These are phyloP conservation scores for Syngnathus scovelli DNA, from an alignment of 2,113 vertebrate genomes.

Conservation along the genomic window DNA sequence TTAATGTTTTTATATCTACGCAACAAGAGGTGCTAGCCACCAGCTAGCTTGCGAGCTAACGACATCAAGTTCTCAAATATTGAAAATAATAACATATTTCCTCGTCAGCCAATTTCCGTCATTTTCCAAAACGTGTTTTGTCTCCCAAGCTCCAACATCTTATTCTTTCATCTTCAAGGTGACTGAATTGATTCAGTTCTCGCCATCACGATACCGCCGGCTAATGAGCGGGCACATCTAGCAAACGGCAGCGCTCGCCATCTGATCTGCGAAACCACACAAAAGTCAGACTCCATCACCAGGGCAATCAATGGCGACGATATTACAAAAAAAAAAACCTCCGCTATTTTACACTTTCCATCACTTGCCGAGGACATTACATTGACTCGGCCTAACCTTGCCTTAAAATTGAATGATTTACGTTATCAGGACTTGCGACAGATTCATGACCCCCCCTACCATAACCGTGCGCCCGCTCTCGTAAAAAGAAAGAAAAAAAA, in stretches of 20 bases:
- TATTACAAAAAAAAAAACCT: slow-evolving; percentile 29
- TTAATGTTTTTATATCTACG: too few relatives aligned
- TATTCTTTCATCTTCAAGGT: slow-evolving; percentile 62
- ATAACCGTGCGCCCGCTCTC: neutral
- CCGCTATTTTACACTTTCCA: slow-evolving; percentile 16
- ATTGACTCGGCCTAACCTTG: neutral
- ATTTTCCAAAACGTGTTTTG: too few relatives aligned
- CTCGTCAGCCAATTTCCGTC: too few relatives aligned
- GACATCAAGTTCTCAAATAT: too few relatives aligned
- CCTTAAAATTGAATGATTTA: neutral
- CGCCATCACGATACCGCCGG: slow-evolving; percentile 8
- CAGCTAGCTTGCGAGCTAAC: too few relatives aligned
- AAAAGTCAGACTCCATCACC: slow-evolving; percentile 16
- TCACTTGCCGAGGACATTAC: neutral
- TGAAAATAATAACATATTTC: too few relatives aligned
- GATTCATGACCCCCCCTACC: neutral
- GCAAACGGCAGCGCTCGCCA: slow-evolving; percentile 41
- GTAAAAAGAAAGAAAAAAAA: neutral
- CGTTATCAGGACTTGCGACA: neutral
- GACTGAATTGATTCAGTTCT: slow-evolving; percentile 60
- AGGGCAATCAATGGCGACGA: slow-evolving; percentile 41
- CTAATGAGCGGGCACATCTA: slow-evolving; percentile 55
- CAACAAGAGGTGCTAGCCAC: too few relatives aligned
- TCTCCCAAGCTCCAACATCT: slow-evolving; percentile 32
- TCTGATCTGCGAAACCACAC: slow-evolving; percentile 4